Evolutionary conservation across 1,140 invertebrate genomes (phyloP), one percentile per base, ranked within the genome.

Genomic region (Psix sp.): DNA sequence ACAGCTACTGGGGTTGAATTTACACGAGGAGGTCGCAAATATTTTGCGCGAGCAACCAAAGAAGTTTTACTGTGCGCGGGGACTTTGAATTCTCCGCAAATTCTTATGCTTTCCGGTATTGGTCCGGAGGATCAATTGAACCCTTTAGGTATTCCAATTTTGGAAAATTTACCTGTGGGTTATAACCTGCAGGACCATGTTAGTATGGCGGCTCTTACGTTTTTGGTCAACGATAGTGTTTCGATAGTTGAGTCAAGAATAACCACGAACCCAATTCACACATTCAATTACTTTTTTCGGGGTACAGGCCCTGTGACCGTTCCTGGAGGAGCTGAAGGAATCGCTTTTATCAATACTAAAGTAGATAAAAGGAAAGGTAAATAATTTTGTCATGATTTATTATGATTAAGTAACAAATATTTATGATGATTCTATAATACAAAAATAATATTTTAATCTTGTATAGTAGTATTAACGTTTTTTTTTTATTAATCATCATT

Each of bases 161-260:
- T 93, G 9, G 84, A 90, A 54, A 90, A 95, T 78, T 85, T 94
- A 0, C 91, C 91, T 0, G 94, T 96, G 0, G 95, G 95, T 0
- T 89, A 91, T 52, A 96, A 96, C 82, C 87, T 96, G 0, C 92
- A 94, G 77, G 93, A 94, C 82, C 94, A 95, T 73, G 89, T 93
- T 13, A 92, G 91, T 0, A 89, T 92, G 38, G 90, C 90, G 14
- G 91, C 90, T 1, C 84, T 94, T 45, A 90, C 90, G 0, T 94
- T 93, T 75, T 82, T 91, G 17, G 89, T 93, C 0, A 92, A 93
- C 66, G 87, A 90, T 24, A 89, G 87, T 0, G 86, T 90, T 0
- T 88, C 90, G 2, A 87, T 91, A 3, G 83, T 90, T 7, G 82
- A 90, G 78, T 66, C 87, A 0, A 81, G 85, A 49, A 77, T 89